Conservation (phyloP, 2,888 invertebrate genomes). For the Sphaerophoria taeniata region DNA sequence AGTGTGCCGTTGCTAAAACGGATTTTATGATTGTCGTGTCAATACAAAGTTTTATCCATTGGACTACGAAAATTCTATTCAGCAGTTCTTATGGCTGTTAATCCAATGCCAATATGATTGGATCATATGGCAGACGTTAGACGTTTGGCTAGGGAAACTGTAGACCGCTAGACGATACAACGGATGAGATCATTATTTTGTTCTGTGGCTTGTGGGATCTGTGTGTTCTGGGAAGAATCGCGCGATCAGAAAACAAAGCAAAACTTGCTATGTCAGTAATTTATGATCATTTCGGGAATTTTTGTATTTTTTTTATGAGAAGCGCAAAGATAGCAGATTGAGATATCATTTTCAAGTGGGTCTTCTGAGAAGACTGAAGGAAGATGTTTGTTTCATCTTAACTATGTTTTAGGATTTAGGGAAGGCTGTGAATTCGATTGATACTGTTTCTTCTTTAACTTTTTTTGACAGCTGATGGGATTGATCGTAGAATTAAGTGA, state of each 20-base stretch:
- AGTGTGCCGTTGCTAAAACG: conserved; percentile 27
- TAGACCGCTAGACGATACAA: not conserved
- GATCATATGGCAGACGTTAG: not conserved
- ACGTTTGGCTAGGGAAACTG: not conserved
- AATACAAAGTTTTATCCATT: not conserved
- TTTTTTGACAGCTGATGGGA: too few species aligned
- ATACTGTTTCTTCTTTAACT: too few species aligned
- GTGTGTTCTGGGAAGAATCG: not conserved
- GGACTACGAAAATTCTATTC: conserved; percentile 17
- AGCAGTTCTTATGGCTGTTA: not conserved
- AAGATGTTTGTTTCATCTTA: too few species aligned
- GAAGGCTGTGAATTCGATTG: too few species aligned
- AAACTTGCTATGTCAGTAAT: too few species aligned
- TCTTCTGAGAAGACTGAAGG: too few species aligned
- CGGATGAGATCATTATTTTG: not conserved
- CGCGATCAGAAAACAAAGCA: not conserved
- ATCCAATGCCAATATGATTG: not conserved
- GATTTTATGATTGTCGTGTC: conserved; percentile 45
- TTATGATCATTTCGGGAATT: not conserved
- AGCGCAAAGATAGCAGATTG: too few species aligned
- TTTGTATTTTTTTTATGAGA: too few species aligned
- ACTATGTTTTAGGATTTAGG: too few species aligned
- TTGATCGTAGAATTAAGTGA: too few species aligned
- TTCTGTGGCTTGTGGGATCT: too few species aligned
- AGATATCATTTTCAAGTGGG: too few species aligned